phyloP scores from a whole-genome alignment of 2,888 invertebrate species.

The Drosophila atripex region DNA sequence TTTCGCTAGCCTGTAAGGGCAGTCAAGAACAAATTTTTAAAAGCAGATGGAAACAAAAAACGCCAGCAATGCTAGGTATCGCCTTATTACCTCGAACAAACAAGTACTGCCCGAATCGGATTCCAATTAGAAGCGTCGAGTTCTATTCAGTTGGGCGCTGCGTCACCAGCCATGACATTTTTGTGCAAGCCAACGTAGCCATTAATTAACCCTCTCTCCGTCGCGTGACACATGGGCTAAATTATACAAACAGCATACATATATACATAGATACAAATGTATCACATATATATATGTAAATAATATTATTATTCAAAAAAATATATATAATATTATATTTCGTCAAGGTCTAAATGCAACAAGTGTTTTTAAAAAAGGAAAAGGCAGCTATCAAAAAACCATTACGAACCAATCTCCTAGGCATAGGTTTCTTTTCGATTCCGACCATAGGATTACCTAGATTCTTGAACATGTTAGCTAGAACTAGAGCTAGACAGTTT shows the following conservation, averaged over 20 bases:
- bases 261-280: conserved; percentile 6
- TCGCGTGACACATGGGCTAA: conserved; percentile 73
- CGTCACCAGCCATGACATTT: conserved; percentile 73
- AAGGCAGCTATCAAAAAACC: no score
- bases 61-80: conserved; percentile 45
- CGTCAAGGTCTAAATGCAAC: no score
- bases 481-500: not conserved
- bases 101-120: conserved; percentile 43
- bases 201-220: conserved; percentile 70
- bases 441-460: not conserved
- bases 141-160: conserved; percentile 76
- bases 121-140: conserved; percentile 72
- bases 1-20: no score
- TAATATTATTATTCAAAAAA: no score
- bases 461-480: not conserved
- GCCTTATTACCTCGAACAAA: conserved; percentile 62
- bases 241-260: conserved; percentile 30
- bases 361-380: no score
- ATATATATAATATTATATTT: no score
- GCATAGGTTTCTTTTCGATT: conserved; percentile 1
- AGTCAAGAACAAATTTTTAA: not conserved
- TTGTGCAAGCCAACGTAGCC: conserved; percentile 71
- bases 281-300: no score
- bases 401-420: conserved; percentile 1
- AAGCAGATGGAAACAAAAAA: conserved; percentile 2